Evolutionary conservation across 2,888 invertebrate species (phyloP).

Genomic region (Belgica antarctica): DNA sequence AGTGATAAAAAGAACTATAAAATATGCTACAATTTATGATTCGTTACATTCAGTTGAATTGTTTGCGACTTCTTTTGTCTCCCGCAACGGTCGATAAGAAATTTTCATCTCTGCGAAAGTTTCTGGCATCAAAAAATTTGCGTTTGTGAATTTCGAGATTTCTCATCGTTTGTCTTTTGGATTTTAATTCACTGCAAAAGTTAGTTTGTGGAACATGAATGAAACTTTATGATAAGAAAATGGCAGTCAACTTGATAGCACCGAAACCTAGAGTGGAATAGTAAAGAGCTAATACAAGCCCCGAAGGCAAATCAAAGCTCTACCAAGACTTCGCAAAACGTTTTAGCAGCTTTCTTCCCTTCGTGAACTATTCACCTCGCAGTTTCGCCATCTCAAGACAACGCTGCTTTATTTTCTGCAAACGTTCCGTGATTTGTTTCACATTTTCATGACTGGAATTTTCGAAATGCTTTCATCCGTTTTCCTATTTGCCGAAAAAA

Average conservation of each 20-base stretch:
- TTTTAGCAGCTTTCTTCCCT: slow-evolving; percentile 6
- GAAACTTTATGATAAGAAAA: not conserved
- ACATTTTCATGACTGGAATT: slow-evolving; percentile 27
- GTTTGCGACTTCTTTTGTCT: slow-evolving; percentile 27
- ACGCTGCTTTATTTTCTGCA: slow-evolving; percentile 21
- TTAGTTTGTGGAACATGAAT: not conserved
- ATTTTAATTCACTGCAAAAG: slow-evolving; percentile 6
- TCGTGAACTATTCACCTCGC: slow-evolving; percentile 23
- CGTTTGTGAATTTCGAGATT: not conserved
- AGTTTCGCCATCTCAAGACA: slow-evolving; percentile 5
- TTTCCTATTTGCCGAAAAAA: slow-evolving; percentile 1
- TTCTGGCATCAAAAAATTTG: slow-evolving; percentile 28
- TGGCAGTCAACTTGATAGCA: not conserved
- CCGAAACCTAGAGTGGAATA: not conserved
- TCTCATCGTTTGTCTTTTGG: not conserved
- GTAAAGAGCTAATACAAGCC: not conserved
- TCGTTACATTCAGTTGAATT: slow-evolving; percentile 30
- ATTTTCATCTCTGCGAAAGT: not conserved
- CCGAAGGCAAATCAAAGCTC: not conserved
- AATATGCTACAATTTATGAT: slow-evolving; percentile 39
- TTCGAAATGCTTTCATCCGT: not conserved
- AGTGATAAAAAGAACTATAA: slow-evolving; percentile 36
- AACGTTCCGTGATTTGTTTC: slow-evolving; percentile 30
- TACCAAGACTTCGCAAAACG: not conserved
- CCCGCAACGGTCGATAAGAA: slow-evolving; percentile 1